phyloP scores from a whole-genome alignment of 2,113 vertebrate species.

The Sapajus apella region DNA sequence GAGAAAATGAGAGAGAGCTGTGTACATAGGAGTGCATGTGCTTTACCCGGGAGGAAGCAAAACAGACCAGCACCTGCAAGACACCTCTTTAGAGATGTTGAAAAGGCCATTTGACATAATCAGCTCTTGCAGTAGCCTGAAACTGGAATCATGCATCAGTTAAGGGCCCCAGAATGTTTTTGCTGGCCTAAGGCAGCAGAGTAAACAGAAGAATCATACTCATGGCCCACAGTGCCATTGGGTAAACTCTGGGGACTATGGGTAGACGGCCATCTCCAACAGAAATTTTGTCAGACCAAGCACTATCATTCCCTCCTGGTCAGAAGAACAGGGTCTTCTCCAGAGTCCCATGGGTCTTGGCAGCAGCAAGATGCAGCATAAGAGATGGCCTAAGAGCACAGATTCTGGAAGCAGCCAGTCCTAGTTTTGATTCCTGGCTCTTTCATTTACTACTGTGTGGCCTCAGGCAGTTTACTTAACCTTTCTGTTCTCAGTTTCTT shows the following conservation, averaged over 20 bases:
- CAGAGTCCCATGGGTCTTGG: neutral
- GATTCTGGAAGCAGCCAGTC: neutral
- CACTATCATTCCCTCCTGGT: too few relatives aligned
- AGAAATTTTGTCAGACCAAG: neutral
- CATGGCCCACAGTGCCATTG: neutral
- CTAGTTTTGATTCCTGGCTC: neutral
- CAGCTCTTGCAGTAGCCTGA: neutral
- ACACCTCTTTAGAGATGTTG: neutral
- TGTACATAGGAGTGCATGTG: accelerated
- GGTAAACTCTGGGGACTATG: neutral
- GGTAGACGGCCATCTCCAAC: neutral
- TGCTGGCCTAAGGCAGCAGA: neutral
- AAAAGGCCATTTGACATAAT: neutral
- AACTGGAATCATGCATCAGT: neutral
- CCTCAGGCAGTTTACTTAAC: neutral
- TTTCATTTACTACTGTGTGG: neutral
- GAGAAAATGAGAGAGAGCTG: neutral
- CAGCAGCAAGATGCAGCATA: neutral
- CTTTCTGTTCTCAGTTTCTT: neutral
- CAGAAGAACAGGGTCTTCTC: neutral
- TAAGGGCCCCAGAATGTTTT: neutral
- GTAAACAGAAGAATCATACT: neutral
- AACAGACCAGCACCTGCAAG: neutral
- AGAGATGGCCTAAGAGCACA: neutral
- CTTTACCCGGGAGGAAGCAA: neutral